Evolutionary conservation across 2,113 vertebrate species (phyloP), one percentile per base, ranked within the genome.

Genomic region (Amphiprion percula): DNA sequence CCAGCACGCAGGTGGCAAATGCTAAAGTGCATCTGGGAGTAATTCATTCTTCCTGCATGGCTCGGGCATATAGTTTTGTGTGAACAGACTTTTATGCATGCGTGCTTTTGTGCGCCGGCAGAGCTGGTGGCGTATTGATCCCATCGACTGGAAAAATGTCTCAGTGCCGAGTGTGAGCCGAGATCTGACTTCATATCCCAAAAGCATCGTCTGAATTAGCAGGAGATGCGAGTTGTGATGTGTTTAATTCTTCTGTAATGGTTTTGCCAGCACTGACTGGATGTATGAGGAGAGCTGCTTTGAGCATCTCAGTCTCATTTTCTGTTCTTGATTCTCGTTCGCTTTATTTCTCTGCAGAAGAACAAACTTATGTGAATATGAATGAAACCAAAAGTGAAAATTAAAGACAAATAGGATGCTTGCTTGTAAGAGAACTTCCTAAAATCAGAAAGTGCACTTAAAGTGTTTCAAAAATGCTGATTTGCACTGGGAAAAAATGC

Each of bases 131-230:
- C 17, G 9, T 71, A 91, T 84, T 17, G 88, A 90, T 87, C 63
- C 23, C 56, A 87, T 88, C 53, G 74, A 89, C 91, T 74, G 54
- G 49, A 10, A 28, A 49, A 80, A 74, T 75, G 70, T 79, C 68
- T 16, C 2, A 26, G 63, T 46, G 44, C 81, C 62, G 79, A 81
- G 54, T 24, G 52, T 2, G 5, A 81, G 71, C 74, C 5, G 47
- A 58, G 62, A 66, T 78, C 60, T 72, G 26, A 66, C 67, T 74
- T 81, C 47, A 73, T 19, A 24, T 58, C 61, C 63, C 19, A 46
- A 3, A 61, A 63, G 68, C 65, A 77, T 84, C 74, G 80, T 37
- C 26, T 15, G 68, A 78, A 81, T 83, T 70, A 77, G 73, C 44
- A n/a, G 44, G 41, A 65, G 76, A 59, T 47, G 68, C 50, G 23